phyloP scores from a whole-genome alignment of 30 jellyfish, hydroid and myxozoan genomes.

The Pelagia noctiluca region DNA sequence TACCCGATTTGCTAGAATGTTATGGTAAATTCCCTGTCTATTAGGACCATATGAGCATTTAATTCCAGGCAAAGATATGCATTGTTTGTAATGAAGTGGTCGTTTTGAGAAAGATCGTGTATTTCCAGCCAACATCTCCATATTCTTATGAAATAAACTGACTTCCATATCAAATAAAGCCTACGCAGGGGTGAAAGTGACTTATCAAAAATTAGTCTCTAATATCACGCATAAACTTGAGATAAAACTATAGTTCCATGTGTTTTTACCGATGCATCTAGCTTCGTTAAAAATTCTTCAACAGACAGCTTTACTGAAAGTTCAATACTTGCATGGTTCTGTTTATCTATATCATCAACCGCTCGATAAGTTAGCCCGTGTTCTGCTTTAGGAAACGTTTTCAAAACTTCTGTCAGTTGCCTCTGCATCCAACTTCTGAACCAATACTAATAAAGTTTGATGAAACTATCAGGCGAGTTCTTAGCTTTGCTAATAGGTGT shows the following conservation, averaged over 20 bases:
- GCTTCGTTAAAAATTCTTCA: constrained; percentile 22
- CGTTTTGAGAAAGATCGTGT: neutral
- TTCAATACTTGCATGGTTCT: constrained; percentile 51
- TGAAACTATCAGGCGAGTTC: constrained; percentile 31
- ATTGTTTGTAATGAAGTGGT: constrained; percentile 9
- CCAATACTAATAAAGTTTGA: constrained; percentile 46
- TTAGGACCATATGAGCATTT: too few species aligned
- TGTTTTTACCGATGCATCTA: neutral
- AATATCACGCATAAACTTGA: neutral
- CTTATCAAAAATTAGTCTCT: constrained; percentile 3
- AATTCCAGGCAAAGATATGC: constrained; percentile 13
- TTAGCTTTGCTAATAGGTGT: constrained; percentile 46
- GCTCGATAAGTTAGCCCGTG: constrained; percentile 56
- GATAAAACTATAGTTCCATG: neutral
- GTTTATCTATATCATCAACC: constrained; percentile 45
- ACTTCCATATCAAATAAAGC: constrained; percentile 10
- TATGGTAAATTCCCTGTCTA: too few species aligned
- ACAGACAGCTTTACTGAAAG: constrained; percentile 42
- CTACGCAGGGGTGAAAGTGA: neutral
- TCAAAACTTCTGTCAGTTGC: constrained; percentile 34
- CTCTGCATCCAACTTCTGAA: constrained; percentile 57
- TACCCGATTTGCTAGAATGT: too few species aligned
- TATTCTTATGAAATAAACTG: constrained; percentile 4
- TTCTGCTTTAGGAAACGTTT: constrained; percentile 51
- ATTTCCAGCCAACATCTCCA: constrained; percentile 6